These are phyloP conservation scores for Oncorhynchus tshawytscha DNA, from an alignment of 2,113 vertebrate species.

Conservation along the genomic window DNA sequence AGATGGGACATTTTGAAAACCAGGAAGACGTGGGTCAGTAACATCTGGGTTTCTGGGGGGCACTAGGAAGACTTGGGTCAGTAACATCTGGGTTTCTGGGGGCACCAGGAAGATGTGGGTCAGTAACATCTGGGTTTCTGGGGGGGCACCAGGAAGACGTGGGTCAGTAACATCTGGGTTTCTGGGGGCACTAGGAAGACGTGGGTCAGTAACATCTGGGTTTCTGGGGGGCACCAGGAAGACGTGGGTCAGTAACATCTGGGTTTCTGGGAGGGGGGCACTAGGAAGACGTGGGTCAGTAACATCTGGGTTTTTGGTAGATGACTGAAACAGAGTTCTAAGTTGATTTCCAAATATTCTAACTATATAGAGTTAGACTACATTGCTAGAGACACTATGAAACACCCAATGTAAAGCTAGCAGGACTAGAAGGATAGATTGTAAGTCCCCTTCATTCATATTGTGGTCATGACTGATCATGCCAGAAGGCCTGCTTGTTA, in stretches of 20 bases:
- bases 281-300: constrained; percentile 6
- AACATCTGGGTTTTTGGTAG: background rate
- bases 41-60: background rate
- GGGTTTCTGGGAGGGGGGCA: background rate
- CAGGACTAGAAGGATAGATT: no score
- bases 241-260: constrained; percentile 4
- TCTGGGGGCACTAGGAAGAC: background rate
- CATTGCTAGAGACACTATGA: no score
- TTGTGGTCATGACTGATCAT: no score
- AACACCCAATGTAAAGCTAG: no score
- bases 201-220: background rate
- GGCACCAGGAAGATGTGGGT: no score
- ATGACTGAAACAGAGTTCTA: constrained; percentile 17
- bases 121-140: background rate
- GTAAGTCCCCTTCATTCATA: no score
- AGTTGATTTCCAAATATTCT: no score
- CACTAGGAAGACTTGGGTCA: background rate
- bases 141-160: background rate
- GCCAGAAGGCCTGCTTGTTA: no score
- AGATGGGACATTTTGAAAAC: background rate
- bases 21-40: constrained; percentile 1
- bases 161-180: constrained; percentile 3
- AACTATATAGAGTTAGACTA: no score
- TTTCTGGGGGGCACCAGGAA: constrained; percentile 1
- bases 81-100: constrained; percentile 1